Evolutionary conservation across 2,113 vertebrate genomes (phyloP).

Genomic region (Nesoenas mayeri): DNA sequence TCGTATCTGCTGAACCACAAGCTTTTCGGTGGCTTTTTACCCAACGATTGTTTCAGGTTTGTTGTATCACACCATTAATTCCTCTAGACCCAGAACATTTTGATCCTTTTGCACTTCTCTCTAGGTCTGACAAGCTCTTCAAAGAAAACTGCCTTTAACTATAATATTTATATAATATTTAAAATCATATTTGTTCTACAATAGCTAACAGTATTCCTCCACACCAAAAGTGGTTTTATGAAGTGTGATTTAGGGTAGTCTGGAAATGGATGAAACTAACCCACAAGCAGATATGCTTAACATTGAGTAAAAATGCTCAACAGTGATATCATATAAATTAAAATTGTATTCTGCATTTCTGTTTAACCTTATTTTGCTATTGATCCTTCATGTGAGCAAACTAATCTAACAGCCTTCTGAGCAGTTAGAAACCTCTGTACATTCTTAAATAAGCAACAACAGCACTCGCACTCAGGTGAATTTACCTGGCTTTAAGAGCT

Average conservation of each 20-base stretch:
- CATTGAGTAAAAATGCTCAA: background rate
- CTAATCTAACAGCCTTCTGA: background rate
- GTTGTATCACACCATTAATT: background rate
- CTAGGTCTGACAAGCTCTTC: background rate
- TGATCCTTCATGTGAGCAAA: background rate
- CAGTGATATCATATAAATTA: background rate
- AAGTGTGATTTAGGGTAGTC: conserved; percentile 2
- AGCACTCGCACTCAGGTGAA: background rate
- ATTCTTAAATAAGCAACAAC: background rate
- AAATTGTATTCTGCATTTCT: background rate
- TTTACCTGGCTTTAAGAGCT: background rate
- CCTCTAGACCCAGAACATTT: background rate
- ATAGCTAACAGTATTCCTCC: background rate
- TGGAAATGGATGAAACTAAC: background rate
- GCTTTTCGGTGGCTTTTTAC: background rate
- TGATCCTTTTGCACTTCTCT: background rate
- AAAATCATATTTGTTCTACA: background rate
- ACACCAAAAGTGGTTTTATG: background rate
- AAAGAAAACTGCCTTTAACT: background rate
- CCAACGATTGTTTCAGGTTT: background rate
- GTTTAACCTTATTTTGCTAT: background rate
- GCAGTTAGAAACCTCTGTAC: background rate
- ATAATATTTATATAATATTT: conserved; percentile 31
- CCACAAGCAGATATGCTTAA: background rate
- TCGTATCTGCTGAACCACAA: background rate